Evolutionary conservation across 2,113 vertebrate species (phyloP).

Genomic region (Puntigrus tetrazona): DNA sequence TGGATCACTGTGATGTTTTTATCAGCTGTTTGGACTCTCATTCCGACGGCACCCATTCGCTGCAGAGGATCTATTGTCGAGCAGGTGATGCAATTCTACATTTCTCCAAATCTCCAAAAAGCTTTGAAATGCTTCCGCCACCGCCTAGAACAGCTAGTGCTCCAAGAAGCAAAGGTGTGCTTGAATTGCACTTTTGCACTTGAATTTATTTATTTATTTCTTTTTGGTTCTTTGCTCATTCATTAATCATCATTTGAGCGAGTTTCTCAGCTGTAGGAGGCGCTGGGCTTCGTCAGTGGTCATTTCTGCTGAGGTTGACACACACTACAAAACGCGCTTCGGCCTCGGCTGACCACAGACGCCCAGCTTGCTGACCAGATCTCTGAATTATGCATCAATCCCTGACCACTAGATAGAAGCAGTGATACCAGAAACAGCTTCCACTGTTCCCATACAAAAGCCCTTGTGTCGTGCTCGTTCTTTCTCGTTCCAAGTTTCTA

Average conservation of each 20-base stretch:
- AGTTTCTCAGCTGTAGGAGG: not conserved
- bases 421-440: slow-evolving; percentile 33
- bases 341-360: slow-evolving; percentile 38
- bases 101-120: not conserved
- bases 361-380: slow-evolving; percentile 42
- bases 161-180: not conserved
- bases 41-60: not conserved
- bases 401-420: slow-evolving; percentile 31
- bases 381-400: slow-evolving; percentile 58
- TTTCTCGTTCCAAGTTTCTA: not conserved
- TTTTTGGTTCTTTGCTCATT: not conserved
- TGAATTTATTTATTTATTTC: not conserved
- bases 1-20: not conserved
- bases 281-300: not conserved
- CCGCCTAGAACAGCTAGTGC: not conserved
- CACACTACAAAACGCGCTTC: slow-evolving; percentile 19
- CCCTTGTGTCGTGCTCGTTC: not conserved
- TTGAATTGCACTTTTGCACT: not conserved
- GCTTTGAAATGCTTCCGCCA: not conserved
- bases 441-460: slow-evolving; percentile 37
- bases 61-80: not conserved
- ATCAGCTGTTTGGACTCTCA: not conserved
- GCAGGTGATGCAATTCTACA: not conserved
- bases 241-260: slow-evolving; percentile 5
- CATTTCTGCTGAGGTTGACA: slow-evolving; percentile 25